Evolutionary conservation across 2,888 invertebrate species (phyloP), one percentile per base, ranked within the genome.

Genomic region (Drosophila nr. perissopoda): DNA sequence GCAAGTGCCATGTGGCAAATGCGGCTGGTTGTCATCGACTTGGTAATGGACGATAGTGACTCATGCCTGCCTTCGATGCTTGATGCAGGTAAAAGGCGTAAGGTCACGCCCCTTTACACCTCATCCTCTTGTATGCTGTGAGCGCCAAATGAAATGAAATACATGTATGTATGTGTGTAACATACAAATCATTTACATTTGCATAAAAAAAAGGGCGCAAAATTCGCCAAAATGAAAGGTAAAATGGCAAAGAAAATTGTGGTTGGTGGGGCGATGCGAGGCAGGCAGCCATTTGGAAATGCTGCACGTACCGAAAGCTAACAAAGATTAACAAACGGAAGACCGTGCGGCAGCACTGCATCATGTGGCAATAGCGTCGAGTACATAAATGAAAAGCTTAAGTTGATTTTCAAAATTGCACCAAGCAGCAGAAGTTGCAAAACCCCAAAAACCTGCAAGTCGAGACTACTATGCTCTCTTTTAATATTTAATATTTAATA

Each of bases 161-260:
- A 65, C 57, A 52, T 66, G 56, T 51, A 60, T 62, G 21, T 38
- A 38, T 38, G 25, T 27, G 49, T 5, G 13, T n/a, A 53, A 16
- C 29, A 16, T 59, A 48, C 59, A 69, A 81, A 74, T 83, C 76
- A 83, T 86, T 82, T 76, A 29, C 64, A 76, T 77, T 76, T 77
- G 76, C 84, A 83, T 84, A 82, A 78, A 81, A 87, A 16, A 16
- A 25, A 25, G 65, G 59, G 77, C 72, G 76, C 76, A 62, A 71
- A 76, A 69, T 46, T 54, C 49, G 68, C 62, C 62, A 63, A 67
- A 76, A 70, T 21, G 57, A 63, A 60, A 38, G 57, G 51, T 31
- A 29, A 54, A 63, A 27, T 34, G 29, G 18, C 51, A 46, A 60
- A 48, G 36, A 46, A n/a, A 25, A 31, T 27, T 27, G 34, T 25